These are phyloP conservation scores for Meta bourneti DNA, from an alignment of 2,888 invertebrate species.

Conservation along the genomic window DNA sequence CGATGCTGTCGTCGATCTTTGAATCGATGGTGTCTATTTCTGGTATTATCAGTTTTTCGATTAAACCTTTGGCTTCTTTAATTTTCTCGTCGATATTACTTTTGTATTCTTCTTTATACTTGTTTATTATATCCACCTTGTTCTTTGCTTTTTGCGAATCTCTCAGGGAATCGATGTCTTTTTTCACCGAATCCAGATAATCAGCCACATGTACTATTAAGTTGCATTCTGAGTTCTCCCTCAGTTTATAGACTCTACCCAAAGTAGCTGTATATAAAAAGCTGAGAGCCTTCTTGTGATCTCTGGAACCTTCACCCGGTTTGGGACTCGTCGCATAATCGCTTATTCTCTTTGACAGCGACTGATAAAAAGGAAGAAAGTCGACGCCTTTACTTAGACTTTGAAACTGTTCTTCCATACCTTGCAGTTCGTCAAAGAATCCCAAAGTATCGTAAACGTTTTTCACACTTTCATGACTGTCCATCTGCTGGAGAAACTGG, in stretches of 20 bases:
- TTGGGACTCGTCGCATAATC: slow-evolving; percentile 22
- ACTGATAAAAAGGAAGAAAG: slow-evolving; percentile 27
- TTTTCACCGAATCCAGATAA: slow-evolving; percentile 16
- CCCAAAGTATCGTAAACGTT: slow-evolving; percentile 5
- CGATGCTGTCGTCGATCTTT: background rate
- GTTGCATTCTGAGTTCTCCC: background rate
- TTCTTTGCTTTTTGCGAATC: background rate
- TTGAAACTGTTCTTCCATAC: slow-evolving; percentile 26
- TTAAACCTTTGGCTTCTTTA: slow-evolving; percentile 25
- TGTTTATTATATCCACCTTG: slow-evolving; percentile 23
- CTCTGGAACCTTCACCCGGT: background rate
- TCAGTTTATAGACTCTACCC: slow-evolving; percentile 21
- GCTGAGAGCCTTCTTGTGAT: slow-evolving; percentile 28
- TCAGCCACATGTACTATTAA: slow-evolving; percentile 22
- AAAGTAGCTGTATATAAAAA: slow-evolving; percentile 23
- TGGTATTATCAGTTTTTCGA: slow-evolving; percentile 12
- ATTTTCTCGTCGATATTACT: slow-evolving; percentile 20
- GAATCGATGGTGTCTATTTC: slow-evolving; percentile 23
- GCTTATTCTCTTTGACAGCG: slow-evolving; percentile 4
- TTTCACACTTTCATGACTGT: background rate
- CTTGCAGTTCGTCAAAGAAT: slow-evolving; percentile 19
- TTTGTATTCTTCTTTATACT: slow-evolving; percentile 31
- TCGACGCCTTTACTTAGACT: background rate
- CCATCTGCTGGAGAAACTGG: background rate
- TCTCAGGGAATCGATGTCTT: slow-evolving; percentile 2